Conservation (phyloP, 1,140 invertebrate species). For the Onthophagus taurus region DNA sequence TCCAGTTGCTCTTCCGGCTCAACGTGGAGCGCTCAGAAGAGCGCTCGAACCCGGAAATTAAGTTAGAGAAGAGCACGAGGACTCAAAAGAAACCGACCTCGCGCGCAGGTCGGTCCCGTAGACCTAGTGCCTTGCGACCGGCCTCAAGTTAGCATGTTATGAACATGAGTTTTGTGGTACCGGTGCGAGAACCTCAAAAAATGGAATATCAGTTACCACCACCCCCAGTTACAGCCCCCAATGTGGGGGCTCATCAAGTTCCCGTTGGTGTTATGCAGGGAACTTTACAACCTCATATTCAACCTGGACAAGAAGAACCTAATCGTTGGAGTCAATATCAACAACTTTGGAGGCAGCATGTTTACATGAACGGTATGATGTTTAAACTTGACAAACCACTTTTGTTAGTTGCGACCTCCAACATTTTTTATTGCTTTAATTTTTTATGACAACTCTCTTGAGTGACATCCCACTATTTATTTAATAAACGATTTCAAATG, state of each 20-base stretch:
- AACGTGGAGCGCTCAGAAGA: conserved; percentile 23
- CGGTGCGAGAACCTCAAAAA: conserved; percentile 31
- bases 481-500: no score
- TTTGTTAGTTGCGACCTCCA: no score
- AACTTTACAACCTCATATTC: conserved; percentile 36
- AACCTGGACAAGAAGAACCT: conserved; percentile 39
- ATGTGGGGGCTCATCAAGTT: conserved; percentile 29
- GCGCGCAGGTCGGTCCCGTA: background rate
- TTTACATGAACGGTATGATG: conserved; percentile 50
- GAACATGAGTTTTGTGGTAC: conserved; percentile 36
- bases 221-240: conserved; percentile 18
- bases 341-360: conserved; percentile 50
- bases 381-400: no score
- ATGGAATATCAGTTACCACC: conserved; percentile 44
- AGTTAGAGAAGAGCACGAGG: background rate
- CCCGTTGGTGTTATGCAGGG: conserved; percentile 37
- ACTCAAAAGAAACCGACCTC: background rate
- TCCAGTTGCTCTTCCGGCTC: conserved; percentile 33
- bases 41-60: conserved; percentile 4
- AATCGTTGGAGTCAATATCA: conserved; percentile 46
- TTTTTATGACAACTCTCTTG: no score
- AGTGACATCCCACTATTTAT: no score
- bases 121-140: conserved; percentile 19
- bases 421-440: no score
- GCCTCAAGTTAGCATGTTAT: conserved; percentile 27